phyloP scores from a whole-genome alignment of 2,888 invertebrate genomes.

The Leucoptera coffeella region DNA sequence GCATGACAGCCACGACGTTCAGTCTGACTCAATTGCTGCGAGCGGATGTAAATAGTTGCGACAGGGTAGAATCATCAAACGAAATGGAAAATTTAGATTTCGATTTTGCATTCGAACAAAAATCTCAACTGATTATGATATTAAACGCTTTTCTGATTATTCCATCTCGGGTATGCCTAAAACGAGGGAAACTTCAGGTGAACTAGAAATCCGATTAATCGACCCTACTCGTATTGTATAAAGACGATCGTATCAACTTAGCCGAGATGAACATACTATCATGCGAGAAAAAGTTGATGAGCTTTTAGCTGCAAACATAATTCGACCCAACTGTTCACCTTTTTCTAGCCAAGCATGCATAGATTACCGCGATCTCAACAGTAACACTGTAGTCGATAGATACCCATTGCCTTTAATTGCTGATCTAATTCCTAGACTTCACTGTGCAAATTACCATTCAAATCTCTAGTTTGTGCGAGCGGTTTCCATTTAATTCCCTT shows the following conservation, averaged over 20 bases:
- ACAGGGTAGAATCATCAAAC: too few relatives aligned
- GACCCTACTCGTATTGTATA: slow-evolving; percentile 4
- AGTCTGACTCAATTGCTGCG: too few relatives aligned
- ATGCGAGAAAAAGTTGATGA: neutral
- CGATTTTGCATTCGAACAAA: too few relatives aligned
- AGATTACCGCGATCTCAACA: neutral
- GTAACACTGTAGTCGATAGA: neutral
- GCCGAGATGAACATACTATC: neutral
- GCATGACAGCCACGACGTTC: too few relatives aligned
- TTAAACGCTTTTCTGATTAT: too few relatives aligned
- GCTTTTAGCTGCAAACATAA: neutral
- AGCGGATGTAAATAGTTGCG: too few relatives aligned
- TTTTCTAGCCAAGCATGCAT: neutral
- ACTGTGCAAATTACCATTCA: neutral
- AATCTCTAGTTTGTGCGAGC: neutral
- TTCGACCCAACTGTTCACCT: neutral
- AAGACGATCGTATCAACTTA: neutral
- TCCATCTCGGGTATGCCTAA: too few relatives aligned
- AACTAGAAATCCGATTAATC: too few relatives aligned
- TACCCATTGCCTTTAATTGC: neutral
- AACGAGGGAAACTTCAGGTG: too few relatives aligned
- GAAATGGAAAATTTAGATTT: too few relatives aligned
- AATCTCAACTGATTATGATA: too few relatives aligned
- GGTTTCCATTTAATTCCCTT: neutral
- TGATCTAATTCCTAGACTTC: neutral